Base-by-base conservation (phyloP, 37 sponge, comb jelly and placozoan species). In the Amphimedon queenslandica region DNA sequence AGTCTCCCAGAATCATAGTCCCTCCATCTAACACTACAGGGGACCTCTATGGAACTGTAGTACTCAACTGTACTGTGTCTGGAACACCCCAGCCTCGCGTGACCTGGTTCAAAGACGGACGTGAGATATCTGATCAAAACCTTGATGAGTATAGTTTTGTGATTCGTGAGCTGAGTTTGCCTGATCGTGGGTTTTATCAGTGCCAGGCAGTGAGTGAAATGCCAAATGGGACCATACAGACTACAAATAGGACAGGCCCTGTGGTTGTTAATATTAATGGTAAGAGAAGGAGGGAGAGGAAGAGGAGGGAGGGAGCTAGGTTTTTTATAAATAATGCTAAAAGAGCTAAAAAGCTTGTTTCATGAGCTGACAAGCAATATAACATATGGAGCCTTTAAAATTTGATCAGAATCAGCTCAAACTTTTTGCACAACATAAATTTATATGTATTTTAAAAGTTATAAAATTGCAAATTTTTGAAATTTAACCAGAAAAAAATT, bases 241-340 rank as follows among this genome's bases (percentile, higher is more conserved):
- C n/a, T n/a, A 47, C 53, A 47, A 13, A 18, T 47, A 13, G 8
- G 53, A n/a, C 61, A 25, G 61, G 5, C 5, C 5, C 21, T 25
- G 61, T n/a, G 5, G 28, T 60, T 60, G 61, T 60, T 60, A 60
- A 60, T 60, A 60, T 60, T 60, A 25, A 60, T 6, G 27, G 61
- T 60, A 6, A n/a, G 61, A n/a, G 8, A 6, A 60, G 21, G 5
- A 47, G 53, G 13, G 13, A 47, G 8, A 47, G 13, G 8, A 47
- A 47, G 53, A 18, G 13, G 13, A 18, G 53, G 53, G 13, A 47
- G 8, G 53, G 53, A 8, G n/a, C n/a, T n/a, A n/a, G n/a, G n/a
- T n/a, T n/a, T n/a, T n/a, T n/a, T n/a, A n/a, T n/a, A n/a, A n/a
- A n/a, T n/a, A n/a, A n/a, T n/a, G n/a, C n/a, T n/a, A n/a, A n/a